A percentile compares a stretch with the other conserved stretches of the same genome.
phyloP scores from a whole-genome alignment of 1,140 invertebrate species.

The Pectinophora gossypiella region DNA sequence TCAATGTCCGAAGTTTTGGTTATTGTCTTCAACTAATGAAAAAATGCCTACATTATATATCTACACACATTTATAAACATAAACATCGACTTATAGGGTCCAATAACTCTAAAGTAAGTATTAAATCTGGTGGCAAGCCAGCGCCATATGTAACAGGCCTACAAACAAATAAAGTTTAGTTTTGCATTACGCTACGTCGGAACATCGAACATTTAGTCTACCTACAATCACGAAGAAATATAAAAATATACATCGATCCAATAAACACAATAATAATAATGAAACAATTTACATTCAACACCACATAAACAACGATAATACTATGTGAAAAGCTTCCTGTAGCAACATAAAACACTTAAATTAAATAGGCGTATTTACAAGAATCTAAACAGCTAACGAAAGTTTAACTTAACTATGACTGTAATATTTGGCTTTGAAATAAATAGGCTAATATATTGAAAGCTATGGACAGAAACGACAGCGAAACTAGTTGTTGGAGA shows the following conservation, averaged over 20 bases:
- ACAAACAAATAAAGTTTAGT: neutral
- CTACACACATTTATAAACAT: constrained; percentile 30
- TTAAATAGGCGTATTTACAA: constrained; percentile 61
- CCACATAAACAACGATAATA: constrained; percentile 71
- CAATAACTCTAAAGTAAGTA: too few relatives aligned
- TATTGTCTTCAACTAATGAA: constrained; percentile 28
- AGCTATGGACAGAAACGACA: constrained; percentile 61
- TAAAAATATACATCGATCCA: constrained; percentile 56
- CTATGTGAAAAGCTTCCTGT: constrained; percentile 54
- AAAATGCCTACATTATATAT: constrained; percentile 32
- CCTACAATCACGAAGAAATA: constrained; percentile 19
- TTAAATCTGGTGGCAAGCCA: constrained; percentile 33
- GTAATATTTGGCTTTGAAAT: constrained; percentile 74
- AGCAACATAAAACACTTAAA: constrained; percentile 60
- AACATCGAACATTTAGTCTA: neutral
- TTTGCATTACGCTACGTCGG: neutral
- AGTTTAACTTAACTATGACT: constrained; percentile 65
- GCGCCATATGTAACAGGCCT: constrained; percentile 31
- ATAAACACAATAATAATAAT: constrained; percentile 64
- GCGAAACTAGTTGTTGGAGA: too few relatives aligned
- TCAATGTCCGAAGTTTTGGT: constrained; percentile 43
- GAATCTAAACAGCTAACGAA: constrained; percentile 65
- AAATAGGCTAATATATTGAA: constrained; percentile 71
- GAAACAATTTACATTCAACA: constrained; percentile 57
- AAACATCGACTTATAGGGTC: too few relatives aligned